Evolutionary conservation across 2,113 vertebrate species (phyloP), one percentile per base, ranked within the genome.

Genomic region (Todiramphus saurophagus): DNA sequence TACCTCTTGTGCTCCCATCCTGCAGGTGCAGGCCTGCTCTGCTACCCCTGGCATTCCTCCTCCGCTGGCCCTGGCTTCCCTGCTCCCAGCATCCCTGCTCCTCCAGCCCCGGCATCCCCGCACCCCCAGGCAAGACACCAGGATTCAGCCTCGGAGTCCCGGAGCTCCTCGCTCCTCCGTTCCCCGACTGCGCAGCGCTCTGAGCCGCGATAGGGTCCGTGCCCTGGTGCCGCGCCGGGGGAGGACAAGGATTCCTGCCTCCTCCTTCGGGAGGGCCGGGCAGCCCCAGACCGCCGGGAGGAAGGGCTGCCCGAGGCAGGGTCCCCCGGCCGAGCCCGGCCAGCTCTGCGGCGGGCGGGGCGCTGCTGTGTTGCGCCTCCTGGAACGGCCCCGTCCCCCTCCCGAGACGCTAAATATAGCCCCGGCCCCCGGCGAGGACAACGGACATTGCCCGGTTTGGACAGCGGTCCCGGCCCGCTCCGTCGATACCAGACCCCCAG

Each of bases 351-450:
- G 69, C n/a, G n/a, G 73, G 62, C 69, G 43, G 27, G 35, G 81
- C 25, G 9, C 60, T 33, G 68, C 41, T 68, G 44, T 48, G 28
- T 56, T 35, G 84, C 55, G n/a, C 55, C 82, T 91, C 41, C 90
- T 94, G 94, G 85, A 88, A 86, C 33, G 35, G 84, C 78, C 76
- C 58, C 28, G 63, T 13, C 83, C 69, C 92, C 50, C 43, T 89
- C n/a, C 68, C 17, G 87, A 41, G 44, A 51, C 41, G 63, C 97
- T 97, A 97, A 95, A 97, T 96, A 96, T 97, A 93, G 82, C 70
- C 48, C 35, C 59, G 31, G 72, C 81, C 48, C n/a, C 41, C 16
- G 73, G 77, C 28, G 77, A 62, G 67, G 60, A 79, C 79, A 93
- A 62, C 27, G 46, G 73, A 35, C 9, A 43, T 58, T 44, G 63